Base-by-base conservation (phyloP, 1,140 invertebrate genomes). In the Dreissena rostriformis region DNA sequence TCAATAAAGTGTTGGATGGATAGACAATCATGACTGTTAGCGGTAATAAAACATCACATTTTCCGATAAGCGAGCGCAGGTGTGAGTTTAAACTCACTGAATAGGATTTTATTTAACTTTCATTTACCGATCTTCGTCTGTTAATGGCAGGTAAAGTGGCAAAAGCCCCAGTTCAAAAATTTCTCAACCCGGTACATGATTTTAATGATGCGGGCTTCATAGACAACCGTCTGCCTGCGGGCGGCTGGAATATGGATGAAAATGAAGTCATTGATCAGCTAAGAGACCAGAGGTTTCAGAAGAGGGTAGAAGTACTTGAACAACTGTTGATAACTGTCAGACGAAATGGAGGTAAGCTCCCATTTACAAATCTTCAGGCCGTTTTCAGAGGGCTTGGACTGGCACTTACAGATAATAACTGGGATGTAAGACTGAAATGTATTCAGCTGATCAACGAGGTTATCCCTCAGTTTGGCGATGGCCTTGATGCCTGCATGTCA, bases 361-460 rank as follows among this genome's bases (percentile, higher is more conserved):
- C 92, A 17, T 94, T 93, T 72, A 84, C 80, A 22, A 91, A 93
- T 63, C 87, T 88, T 53, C 86, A 88, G 49, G 86, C 91, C 5
- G 91, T 93, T 66, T 94, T 93, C 74, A 86, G 90, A 80, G 92
- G 90, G 24, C 80, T 94, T 52, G 85, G 88, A 17, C 80, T 89
- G 29, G 90, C 91, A 17, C 82, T 94, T 17, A 80, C 87, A 14
- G 92, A 93, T 78, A 81, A 86, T 10, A 91, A 91, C 83, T 93
- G 91, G 92, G 91, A 93, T 74, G 92, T 93, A 29, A 80, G 93
- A 24, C 76, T 91, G 52, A 92, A 93, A 88, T 93, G 93, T 71
- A 90, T 92, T 17, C 90, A 92, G 52, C 86, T 94, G 19, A 90
- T 94, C 28, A 87, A 90, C 68, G 92, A 93, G 84, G 85, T 93